Evolutionary conservation across 1,140 invertebrate species (phyloP), one percentile per base, ranked within the genome.

Genomic region (Zaprionus ghesquierei): DNA sequence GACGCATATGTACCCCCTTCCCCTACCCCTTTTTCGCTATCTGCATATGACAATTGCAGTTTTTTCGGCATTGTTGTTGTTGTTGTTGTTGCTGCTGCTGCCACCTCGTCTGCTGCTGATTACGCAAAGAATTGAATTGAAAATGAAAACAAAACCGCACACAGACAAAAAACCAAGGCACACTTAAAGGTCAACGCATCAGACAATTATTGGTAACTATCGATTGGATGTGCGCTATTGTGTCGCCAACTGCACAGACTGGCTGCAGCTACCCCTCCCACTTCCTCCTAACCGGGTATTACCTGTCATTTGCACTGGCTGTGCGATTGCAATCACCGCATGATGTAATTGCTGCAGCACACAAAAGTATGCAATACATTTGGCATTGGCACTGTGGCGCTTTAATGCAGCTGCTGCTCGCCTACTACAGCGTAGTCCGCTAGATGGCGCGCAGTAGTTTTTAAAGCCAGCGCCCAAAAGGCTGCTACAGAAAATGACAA

Each of bases 161-260:
- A 20, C 6, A 38, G n/a, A n/a, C n/a, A n/a, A n/a, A n/a, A n/a
- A n/a, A n/a, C n/a, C 35, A 15, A 41, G 6, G 35, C 35, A 15
- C 69, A 31, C 49, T 35, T 44, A 73, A 73, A 73, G 64, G 70
- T 60, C 70, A 73, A 13, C 46, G 64, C 38, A 50, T 49, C 27
- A 50, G 38, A 54, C 64, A 61, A 68, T 54, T 61, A 68, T 73
- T 60, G 51, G 13, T 23, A 0, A 23, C 25, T 69, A 87, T 87
- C 79, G 75, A 87, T 75, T 81, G n/a, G 46, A n/a, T 59, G 31
- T 18, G 35, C 9, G 31, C 41, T 44, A 69, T 85, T 87, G 78
- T 87, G 31, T 62, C 18, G n/a, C 33, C 27, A 8, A 59, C 9
- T 25, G 20, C 33, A 35, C 13, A 35, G 33, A n/a, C 33, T 15